phyloP scores from a whole-genome alignment of 1,140 invertebrate genomes.

The Drosophila gunungcola region DNA sequence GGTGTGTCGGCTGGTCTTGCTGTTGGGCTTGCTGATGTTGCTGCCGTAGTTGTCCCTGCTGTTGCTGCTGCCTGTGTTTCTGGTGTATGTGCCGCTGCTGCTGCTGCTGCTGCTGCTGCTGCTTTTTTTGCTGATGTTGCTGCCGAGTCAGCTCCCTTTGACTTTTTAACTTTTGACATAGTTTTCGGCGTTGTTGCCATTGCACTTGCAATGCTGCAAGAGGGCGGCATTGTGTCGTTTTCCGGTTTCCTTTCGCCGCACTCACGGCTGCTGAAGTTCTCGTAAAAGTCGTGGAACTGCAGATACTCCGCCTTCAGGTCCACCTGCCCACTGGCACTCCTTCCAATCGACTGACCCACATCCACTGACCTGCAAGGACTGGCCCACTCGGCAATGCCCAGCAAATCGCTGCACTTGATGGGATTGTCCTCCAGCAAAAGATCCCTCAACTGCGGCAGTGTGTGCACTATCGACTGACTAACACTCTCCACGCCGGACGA shows the following conservation, averaged over 20 bases:
- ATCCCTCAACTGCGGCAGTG: constrained; percentile 74
- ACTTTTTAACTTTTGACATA: constrained; percentile 69
- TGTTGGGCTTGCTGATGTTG: constrained; percentile 2
- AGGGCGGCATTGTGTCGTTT: constrained; percentile 45
- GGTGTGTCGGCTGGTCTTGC: background rate
- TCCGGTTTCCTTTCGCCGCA: constrained; percentile 24
- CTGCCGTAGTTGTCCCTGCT: constrained; percentile 22
- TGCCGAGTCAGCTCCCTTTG: constrained; percentile 21
- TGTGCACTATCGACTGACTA: constrained; percentile 78
- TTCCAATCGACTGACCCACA: constrained; percentile 31
- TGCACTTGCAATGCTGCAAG: constrained; percentile 36
- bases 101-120: constrained; percentile 17
- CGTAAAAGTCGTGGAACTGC: constrained; percentile 68
- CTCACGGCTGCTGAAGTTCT: constrained; percentile 49
- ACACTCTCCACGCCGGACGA: constrained; percentile 69
- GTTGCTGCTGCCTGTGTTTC: constrained; percentile 16
- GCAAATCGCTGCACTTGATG: constrained; percentile 78
- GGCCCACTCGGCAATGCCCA: constrained; percentile 83
- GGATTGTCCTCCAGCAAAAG: constrained; percentile 82
- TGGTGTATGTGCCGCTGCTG: constrained; percentile 1
- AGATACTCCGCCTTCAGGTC: constrained; percentile 67
- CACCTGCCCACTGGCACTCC: constrained; percentile 14
- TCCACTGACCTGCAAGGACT: constrained; percentile 72
- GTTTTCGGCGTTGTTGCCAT: constrained; percentile 26
- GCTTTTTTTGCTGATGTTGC: constrained; percentile 4